Conservation (phyloP, 2,797 vertebrate genomes). For the Alouatta caraya region DNA sequence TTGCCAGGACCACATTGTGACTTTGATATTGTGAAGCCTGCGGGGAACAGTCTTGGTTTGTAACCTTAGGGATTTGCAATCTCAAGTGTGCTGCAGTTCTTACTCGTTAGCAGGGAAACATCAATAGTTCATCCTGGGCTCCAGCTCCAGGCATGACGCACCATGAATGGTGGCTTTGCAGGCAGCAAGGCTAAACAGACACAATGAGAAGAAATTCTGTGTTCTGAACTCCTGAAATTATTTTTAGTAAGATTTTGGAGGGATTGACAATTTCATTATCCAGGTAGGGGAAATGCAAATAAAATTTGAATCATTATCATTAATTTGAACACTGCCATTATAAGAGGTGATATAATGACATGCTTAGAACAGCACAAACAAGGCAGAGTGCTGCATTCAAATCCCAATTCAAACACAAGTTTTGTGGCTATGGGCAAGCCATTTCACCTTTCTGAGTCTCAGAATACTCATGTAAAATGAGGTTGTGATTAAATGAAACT, state of each 20-base stretch:
- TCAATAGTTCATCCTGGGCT: too few species aligned
- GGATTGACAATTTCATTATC: not conserved
- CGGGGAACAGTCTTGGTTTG: not conserved
- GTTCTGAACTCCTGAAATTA: not conserved
- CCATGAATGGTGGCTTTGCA: not conserved
- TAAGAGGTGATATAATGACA: not conserved
- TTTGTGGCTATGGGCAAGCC: not conserved
- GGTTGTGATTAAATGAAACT: not conserved
- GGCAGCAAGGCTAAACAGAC: not conserved
- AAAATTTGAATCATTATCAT: not conserved
- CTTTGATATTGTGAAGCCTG: not conserved
- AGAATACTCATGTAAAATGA: not conserved
- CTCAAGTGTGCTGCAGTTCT: not conserved
- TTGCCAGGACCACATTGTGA: too few species aligned
- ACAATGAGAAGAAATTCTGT: not conserved
- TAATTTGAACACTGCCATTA: not conserved
- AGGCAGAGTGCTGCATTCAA: not conserved
- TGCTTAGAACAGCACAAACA: not conserved
- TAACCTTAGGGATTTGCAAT: not conserved
- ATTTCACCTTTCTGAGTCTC: not conserved
- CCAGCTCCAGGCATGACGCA: not conserved
- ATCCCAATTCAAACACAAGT: not conserved
- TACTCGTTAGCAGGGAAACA: accelerated
- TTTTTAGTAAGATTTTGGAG: not conserved
- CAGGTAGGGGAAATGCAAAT: not conserved